Percentiles rank a stretch among this genome's conserved stretches.
phyloP scores from a whole-genome alignment of 2,797 vertebrate genomes.

The Lutjanus argentimaculatus region DNA sequence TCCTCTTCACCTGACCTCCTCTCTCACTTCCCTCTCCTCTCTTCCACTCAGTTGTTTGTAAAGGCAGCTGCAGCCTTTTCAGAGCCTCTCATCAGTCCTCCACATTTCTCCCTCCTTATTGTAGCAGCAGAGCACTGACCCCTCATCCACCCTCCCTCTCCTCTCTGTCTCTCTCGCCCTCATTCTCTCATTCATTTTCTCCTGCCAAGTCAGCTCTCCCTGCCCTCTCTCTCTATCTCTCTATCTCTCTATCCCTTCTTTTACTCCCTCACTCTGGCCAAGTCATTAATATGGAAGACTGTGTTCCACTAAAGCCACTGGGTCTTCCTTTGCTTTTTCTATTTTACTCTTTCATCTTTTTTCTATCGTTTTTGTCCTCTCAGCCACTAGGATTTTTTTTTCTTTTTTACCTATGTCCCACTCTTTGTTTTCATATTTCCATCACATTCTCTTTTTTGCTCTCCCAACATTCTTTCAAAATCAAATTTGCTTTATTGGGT shows the following conservation, averaged over 20 bases:
- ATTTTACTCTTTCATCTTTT: constrained; percentile 36
- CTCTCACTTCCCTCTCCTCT: constrained; percentile 23
- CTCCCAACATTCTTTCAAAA: constrained; percentile 12
- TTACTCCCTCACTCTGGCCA: constrained; percentile 45
- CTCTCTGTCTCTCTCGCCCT: constrained; percentile 46
- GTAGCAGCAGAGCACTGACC: constrained; percentile 62
- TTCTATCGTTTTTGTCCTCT: constrained; percentile 29
- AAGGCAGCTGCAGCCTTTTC: constrained; percentile 68
- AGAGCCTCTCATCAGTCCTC: constrained; percentile 64
- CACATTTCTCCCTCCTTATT: constrained; percentile 60
- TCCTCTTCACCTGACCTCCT: constrained; percentile 52
- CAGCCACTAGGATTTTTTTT: constrained; percentile 4
- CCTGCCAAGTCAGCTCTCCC: constrained; percentile 66
- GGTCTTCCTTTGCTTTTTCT: constrained; percentile 46
- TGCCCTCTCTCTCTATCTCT: constrained; percentile 25
- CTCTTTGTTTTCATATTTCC: constrained; percentile 29
- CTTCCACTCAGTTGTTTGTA: constrained; percentile 43
- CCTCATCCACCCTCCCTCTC: constrained; percentile 53
- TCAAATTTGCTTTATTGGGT: constrained; percentile 24
- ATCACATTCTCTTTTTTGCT: constrained; percentile 18
- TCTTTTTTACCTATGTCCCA: not conserved
- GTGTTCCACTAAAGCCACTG: constrained; percentile 49
- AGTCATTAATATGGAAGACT: constrained; percentile 64
- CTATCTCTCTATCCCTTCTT: constrained; percentile 25
- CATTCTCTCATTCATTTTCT: constrained; percentile 70